A percentile compares a stretch with the other conserved stretches of the same genome.
These are phyloP conservation scores for Scelioninae gen. 1 DNA, from an alignment of 2,888 invertebrate genomes.

Conservation along the genomic window DNA sequence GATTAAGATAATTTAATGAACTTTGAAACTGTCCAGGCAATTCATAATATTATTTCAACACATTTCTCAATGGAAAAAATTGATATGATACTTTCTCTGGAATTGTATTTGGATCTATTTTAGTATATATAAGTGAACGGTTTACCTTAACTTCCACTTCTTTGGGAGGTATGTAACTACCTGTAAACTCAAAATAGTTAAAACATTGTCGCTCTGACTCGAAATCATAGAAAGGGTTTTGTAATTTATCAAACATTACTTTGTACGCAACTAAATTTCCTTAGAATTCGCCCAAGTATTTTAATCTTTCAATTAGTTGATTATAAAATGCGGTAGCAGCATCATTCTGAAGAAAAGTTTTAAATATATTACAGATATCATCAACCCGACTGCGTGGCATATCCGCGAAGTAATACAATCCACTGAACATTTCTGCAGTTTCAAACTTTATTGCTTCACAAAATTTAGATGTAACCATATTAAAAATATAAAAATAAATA, in stretches of 20 bases:
- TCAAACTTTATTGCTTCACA: not conserved
- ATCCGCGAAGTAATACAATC: slow-evolving; percentile 3
- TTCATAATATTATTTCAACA: too few species aligned
- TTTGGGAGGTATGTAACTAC: not conserved
- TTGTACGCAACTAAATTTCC: not conserved
- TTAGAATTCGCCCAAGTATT: not conserved
- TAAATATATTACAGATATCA: not conserved
- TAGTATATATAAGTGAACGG: not conserved
- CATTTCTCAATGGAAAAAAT: too few species aligned
- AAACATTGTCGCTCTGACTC: not conserved
- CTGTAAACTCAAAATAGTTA: not conserved
- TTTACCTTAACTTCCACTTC: not conserved
- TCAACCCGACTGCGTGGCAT: slow-evolving; percentile 7
- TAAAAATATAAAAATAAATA: not conserved
- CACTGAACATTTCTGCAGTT: not conserved
- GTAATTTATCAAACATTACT: not conserved
- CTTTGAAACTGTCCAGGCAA: too few species aligned
- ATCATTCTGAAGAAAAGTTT: not conserved
- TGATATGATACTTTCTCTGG: too few species aligned
- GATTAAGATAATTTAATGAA: too few species aligned
- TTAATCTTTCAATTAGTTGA: not conserved
- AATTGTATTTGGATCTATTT: not conserved
- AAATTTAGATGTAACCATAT: not conserved
- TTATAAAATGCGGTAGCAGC: not conserved
- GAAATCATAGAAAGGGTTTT: slow-evolving; percentile 3